Evolutionary conservation across 2,113 vertebrate genomes (phyloP).

Genomic region (Mus spicilegus): DNA sequence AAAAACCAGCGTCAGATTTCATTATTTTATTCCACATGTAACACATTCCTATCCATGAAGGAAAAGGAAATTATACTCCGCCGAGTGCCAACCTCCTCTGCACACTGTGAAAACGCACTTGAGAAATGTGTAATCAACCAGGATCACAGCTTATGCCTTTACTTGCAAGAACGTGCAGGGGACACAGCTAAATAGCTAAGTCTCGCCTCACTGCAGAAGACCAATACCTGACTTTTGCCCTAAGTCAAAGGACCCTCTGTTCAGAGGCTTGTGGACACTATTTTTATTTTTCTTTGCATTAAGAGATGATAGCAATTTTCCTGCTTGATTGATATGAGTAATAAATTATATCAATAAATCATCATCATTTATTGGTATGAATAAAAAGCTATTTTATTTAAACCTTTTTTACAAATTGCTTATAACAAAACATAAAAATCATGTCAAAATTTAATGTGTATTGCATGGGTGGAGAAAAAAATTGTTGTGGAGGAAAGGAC

Average conservation of each 20-base stretch:
- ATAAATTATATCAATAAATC: not conserved
- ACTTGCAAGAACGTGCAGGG: conserved; percentile 64
- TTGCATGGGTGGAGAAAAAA: not conserved
- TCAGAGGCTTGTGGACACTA: not conserved
- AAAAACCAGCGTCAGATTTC: conserved; percentile 67
- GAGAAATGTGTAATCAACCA: conserved; percentile 80
- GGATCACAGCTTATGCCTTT: conserved; percentile 75
- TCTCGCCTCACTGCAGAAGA: conserved; percentile 32
- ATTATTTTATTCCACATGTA: conserved; percentile 78
- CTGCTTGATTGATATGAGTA: conserved; percentile 3
- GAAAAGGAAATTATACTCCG: conserved; percentile 69
- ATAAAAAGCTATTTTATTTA: conserved; percentile 26
- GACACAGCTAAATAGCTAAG: not conserved
- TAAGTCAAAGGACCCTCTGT: conserved; percentile 1
- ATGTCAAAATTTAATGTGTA: conserved; percentile 28
- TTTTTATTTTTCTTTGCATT: not conserved
- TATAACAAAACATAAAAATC: conserved; percentile 38
- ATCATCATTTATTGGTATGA: not conserved
- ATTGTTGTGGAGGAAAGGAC: not conserved
- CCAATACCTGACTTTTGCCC: conserved; percentile 53
- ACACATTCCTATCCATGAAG: conserved; percentile 66
- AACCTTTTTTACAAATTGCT: not conserved
- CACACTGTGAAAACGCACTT: conserved; percentile 77
- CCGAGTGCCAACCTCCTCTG: conserved; percentile 74
- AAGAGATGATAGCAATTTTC: conserved; percentile 2